Percentiles rank a stretch among this genome's conserved stretches.
Evolutionary conservation across 2,113 vertebrate genomes (phyloP).

Genomic region (Steatornis caripensis): DNA sequence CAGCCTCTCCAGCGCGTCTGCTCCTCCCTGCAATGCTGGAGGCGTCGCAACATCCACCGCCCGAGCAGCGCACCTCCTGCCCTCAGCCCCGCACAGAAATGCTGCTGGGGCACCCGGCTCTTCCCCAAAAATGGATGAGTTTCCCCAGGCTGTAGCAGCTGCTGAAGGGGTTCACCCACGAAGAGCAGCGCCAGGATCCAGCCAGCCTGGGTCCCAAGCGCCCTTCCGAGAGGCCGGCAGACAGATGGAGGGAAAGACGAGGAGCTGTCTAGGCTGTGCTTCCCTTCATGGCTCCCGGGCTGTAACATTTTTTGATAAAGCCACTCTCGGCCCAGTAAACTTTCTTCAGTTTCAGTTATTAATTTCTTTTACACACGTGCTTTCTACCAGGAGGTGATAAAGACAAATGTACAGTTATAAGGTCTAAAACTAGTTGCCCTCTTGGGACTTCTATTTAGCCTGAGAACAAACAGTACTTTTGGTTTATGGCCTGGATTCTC

Average conservation of each 20-base stretch:
- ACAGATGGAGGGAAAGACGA: not conserved
- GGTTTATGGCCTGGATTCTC: not conserved
- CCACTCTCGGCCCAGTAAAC: not conserved
- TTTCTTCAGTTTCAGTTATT: not conserved
- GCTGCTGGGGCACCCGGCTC: not conserved
- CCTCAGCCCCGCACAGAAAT: not conserved
- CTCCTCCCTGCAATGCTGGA: not conserved
- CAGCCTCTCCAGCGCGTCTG: not conserved
- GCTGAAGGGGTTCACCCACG: not conserved
- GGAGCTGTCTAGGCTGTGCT: not conserved
- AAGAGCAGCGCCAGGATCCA: not conserved
- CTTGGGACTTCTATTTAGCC: not conserved
- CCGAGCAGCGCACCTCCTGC: not conserved
- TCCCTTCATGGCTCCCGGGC: not conserved
- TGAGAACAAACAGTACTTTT: conserved; percentile 15
- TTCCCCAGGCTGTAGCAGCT: not conserved
- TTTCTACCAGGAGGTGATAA: not conserved
- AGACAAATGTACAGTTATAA: not conserved
- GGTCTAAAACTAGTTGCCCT: not conserved
- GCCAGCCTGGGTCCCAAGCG: not conserved
- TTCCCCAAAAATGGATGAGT: not conserved
- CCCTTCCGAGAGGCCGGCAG: not conserved
- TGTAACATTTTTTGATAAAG: not conserved
- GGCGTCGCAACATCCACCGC: not conserved
- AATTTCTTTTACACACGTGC: not conserved